Evolutionary conservation across 2,113 vertebrate species (phyloP).

Genomic region (rabbit (Oryctolagus cuniculus)): mOryCun1.1 NC_091438.1:127693001-127693500

Average conservation of each 20-base stretch:
- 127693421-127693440: constrained; percentile 5
- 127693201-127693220: constrained; percentile 50
- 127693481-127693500: no score
- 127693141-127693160: constrained; percentile 18
- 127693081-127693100: constrained; percentile 58
- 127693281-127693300: constrained; percentile 58
- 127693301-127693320: constrained; percentile 49
- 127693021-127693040: constrained; percentile 52
- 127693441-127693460: constrained; percentile 46
- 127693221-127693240: constrained; percentile 13
- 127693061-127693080: constrained; percentile 31
- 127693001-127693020: constrained; percentile 8
- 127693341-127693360: constrained; percentile 53
- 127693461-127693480: no score
- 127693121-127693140: constrained; percentile 32
- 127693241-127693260: constrained; percentile 37
- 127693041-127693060: constrained; percentile 38
- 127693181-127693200: constrained; percentile 50
- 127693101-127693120: constrained; percentile 58
- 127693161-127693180: not conserved
- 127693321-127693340: constrained; percentile 54
- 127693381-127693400: not conserved
- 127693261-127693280: not conserved
- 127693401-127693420: not conserved
- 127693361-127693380: not conserved